Evolutionary conservation across 2,888 invertebrate genomes (phyloP).

Genomic region (Papilio demoleus): DNA sequence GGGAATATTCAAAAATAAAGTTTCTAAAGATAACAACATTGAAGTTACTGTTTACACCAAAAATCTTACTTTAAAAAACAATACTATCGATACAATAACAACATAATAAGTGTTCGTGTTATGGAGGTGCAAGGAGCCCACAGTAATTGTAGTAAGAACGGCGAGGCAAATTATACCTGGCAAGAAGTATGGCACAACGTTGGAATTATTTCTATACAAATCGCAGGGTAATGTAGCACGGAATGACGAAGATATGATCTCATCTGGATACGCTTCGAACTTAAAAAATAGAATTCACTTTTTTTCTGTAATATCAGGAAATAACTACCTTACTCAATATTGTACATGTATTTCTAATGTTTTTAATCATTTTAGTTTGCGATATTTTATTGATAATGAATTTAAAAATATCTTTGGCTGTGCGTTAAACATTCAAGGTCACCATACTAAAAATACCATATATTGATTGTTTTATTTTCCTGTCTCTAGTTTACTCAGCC

Average conservation of each 20-base stretch:
- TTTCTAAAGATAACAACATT: slow-evolving; percentile 9
- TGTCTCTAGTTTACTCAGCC: slow-evolving; percentile 14
- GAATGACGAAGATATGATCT: slow-evolving; percentile 41
- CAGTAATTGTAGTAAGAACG: slow-evolving; percentile 74
- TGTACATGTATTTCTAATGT: neutral
- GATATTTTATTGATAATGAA: neutral
- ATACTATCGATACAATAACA: slow-evolving; percentile 39
- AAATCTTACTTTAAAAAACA: slow-evolving; percentile 36
- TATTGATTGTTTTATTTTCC: slow-evolving; percentile 17
- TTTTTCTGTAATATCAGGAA: neutral
- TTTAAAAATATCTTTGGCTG: neutral
- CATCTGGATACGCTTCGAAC: slow-evolving; percentile 24
- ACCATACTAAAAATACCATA: neutral
- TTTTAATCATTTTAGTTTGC: too few species aligned
- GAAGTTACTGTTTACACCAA: neutral
- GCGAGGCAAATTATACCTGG: slow-evolving; percentile 72
- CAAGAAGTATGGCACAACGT: slow-evolving; percentile 67
- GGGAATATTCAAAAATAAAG: slow-evolving; percentile 35
- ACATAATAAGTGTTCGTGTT: slow-evolving; percentile 43
- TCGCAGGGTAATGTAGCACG: slow-evolving; percentile 54
- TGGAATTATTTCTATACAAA: slow-evolving; percentile 77
- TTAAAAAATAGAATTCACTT: neutral
- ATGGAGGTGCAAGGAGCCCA: slow-evolving; percentile 54
- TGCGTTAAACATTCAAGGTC: neutral
- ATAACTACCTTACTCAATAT: neutral